Conservation (phyloP, 2,797 vertebrate species). For the Sebastes minor region DNA sequence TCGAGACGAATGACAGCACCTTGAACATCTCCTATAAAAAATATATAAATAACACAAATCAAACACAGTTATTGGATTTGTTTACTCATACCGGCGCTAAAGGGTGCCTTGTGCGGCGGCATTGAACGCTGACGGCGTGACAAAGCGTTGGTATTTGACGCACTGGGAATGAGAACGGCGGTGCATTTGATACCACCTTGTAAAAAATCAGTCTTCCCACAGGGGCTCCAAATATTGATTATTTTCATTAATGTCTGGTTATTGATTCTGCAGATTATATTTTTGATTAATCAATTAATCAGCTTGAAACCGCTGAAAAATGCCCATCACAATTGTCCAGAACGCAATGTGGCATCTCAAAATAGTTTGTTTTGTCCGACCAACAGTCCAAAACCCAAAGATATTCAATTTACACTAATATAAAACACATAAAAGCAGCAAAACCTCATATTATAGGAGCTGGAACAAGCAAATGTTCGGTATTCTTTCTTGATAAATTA, state of each 20-base stretch:
- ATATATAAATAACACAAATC: too few relatives aligned
- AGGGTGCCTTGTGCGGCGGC: too few relatives aligned
- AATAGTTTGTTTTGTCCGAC: background rate
- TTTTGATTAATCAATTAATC: background rate
- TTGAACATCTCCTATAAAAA: too few relatives aligned
- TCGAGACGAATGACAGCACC: too few relatives aligned
- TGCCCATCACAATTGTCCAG: background rate
- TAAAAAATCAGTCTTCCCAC: background rate
- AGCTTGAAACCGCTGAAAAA: background rate
- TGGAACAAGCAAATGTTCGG: background rate
- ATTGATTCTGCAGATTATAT: background rate
- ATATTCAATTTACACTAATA: background rate
- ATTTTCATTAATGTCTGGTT: background rate
- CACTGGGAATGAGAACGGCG: too few relatives aligned
- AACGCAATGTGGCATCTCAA: background rate
- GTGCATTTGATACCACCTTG: background rate
- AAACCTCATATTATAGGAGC: background rate
- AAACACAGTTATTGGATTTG: too few relatives aligned
- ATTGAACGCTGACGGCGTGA: rapidly evolving
- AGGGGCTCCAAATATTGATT: background rate
- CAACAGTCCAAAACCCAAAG: background rate
- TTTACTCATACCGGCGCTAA: too few relatives aligned
- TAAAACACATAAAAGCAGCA: background rate
- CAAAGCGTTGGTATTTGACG: too few relatives aligned
- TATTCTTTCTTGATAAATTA: background rate